Conservation (phyloP, 2,888 invertebrate genomes). For the Trilocha varians region DNA sequence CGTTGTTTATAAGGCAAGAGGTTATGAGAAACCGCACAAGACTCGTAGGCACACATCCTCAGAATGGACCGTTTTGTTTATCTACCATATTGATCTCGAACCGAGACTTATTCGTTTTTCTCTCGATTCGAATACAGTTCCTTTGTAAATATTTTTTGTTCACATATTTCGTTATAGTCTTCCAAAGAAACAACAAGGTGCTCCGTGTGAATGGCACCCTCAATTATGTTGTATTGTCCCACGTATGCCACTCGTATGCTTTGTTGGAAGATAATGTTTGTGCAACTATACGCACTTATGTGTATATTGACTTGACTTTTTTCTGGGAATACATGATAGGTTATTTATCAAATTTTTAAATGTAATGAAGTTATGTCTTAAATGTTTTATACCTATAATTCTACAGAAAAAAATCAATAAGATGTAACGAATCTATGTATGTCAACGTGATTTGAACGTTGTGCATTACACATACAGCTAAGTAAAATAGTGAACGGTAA, state of each 20-base stretch:
- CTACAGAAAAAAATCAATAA: too few relatives aligned
- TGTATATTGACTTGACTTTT: too few relatives aligned
- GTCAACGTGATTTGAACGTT: slow-evolving; percentile 22
- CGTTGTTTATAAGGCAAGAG: too few relatives aligned
- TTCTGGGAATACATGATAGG: too few relatives aligned
- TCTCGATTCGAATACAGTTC: slow-evolving; percentile 41
- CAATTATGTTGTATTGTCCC: slow-evolving; percentile 46
- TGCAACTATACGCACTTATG: too few relatives aligned
- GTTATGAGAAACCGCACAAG: slow-evolving; percentile 8
- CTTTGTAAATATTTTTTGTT: slow-evolving; percentile 58
- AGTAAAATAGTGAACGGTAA: slow-evolving; percentile 33
- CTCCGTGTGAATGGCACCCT: slow-evolving; percentile 41
- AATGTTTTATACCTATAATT: too few relatives aligned
- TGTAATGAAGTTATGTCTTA: too few relatives aligned
- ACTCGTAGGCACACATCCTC: slow-evolving; percentile 21
- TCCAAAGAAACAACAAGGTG: slow-evolving; percentile 42
- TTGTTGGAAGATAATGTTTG: background rate
- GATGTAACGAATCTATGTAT: too few relatives aligned
- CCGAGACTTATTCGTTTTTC: slow-evolving; percentile 41
- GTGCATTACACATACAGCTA: slow-evolving; percentile 24
- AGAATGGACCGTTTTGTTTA: slow-evolving; percentile 55
- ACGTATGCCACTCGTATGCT: background rate
- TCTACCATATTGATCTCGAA: slow-evolving; percentile 57
- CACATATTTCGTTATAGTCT: slow-evolving; percentile 52
- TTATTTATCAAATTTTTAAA: too few relatives aligned